Conservation (phyloP, 1,140 invertebrate genomes). For the Leucophenga varia region DNA sequence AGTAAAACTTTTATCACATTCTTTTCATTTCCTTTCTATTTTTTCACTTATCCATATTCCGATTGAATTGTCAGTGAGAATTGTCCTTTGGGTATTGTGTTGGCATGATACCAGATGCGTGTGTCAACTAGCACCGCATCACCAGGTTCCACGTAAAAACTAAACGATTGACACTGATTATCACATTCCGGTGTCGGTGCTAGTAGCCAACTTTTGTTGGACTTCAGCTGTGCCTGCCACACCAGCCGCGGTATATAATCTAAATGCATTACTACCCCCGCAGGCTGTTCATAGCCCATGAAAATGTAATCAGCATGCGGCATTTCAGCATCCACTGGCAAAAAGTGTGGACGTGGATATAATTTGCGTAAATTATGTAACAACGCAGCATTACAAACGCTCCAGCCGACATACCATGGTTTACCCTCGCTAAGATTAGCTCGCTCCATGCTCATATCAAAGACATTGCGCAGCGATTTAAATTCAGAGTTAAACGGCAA, state of each 20-base stretch:
- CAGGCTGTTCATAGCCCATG: conserved; percentile 88
- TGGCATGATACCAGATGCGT: conserved; percentile 90
- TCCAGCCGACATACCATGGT: conserved; percentile 93
- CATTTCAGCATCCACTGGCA: conserved; percentile 85
- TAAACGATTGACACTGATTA: conserved; percentile 69
- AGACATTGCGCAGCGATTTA: conserved; percentile 73
- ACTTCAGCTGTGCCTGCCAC: conserved; percentile 91
- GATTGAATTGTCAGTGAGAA: conserved; percentile 90
- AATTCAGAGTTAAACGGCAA: conserved; percentile 87
- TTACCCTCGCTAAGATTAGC: conserved; percentile 64
- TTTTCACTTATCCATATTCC: conserved; percentile 88
- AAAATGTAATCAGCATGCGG: conserved; percentile 91
- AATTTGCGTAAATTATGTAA: conserved; percentile 73
- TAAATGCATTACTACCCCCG: conserved; percentile 92
- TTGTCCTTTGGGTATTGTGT: conserved; percentile 76
- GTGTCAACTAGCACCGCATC: conserved; percentile 88
- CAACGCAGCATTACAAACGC: conserved; percentile 82
- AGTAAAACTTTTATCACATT: too few species aligned
- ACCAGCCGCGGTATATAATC: conserved; percentile 89
- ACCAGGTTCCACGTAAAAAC: conserved; percentile 79
- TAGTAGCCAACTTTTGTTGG: conserved; percentile 83
- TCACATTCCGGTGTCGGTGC: conserved; percentile 89
- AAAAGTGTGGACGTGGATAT: conserved; percentile 81
- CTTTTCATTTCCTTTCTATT: too few species aligned
- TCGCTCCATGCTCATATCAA: conserved; percentile 71